phyloP scores from a whole-genome alignment of 2,888 invertebrate species.

The Cheilosia soror region DNA sequence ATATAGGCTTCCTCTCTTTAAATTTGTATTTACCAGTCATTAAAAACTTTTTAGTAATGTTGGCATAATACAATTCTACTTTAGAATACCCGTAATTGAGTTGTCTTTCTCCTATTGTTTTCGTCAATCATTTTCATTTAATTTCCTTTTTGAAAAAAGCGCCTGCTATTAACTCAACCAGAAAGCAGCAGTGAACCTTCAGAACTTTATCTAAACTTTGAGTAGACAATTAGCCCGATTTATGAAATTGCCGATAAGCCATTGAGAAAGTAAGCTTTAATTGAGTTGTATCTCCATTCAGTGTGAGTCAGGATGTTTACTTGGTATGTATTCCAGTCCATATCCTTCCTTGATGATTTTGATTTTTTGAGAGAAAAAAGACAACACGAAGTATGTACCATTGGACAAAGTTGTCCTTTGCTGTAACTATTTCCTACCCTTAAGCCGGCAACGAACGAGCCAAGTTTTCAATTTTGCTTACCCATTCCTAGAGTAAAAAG shows the following conservation, averaged over 20 bases:
- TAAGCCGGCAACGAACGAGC: slow-evolving; percentile 12
- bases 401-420: slow-evolving; percentile 33
- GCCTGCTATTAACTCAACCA: not conserved
- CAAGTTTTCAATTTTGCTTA: slow-evolving; percentile 50
- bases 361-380: slow-evolving; percentile 23
- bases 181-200: slow-evolving; percentile 8
- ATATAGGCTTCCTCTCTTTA: not conserved
- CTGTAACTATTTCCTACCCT: slow-evolving; percentile 34
- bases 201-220: slow-evolving; percentile 29
- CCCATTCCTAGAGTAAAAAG: slow-evolving; percentile 26
- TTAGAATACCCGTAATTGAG: slow-evolving; percentile 13
- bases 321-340: slow-evolving; percentile 14
- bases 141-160: not conserved
- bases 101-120: not conserved
- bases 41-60: slow-evolving; percentile 34
- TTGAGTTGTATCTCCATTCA: slow-evolving; percentile 7
- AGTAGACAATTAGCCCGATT: slow-evolving; percentile 36
- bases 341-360: slow-evolving; percentile 18
- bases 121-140: not conserved
- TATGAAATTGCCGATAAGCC: slow-evolving; percentile 36
- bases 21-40: slow-evolving; percentile 15
- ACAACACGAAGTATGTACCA: slow-evolving; percentile 3
- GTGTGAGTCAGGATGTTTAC: slow-evolving; percentile 9
- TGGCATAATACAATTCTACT: not conserved
- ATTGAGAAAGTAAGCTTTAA: slow-evolving; percentile 6